A percentile compares a stretch with the other conserved stretches of the same genome.
phyloP scores from a whole-genome alignment of 2,797 vertebrate genomes.

The Cyprinella venusta region DNA sequence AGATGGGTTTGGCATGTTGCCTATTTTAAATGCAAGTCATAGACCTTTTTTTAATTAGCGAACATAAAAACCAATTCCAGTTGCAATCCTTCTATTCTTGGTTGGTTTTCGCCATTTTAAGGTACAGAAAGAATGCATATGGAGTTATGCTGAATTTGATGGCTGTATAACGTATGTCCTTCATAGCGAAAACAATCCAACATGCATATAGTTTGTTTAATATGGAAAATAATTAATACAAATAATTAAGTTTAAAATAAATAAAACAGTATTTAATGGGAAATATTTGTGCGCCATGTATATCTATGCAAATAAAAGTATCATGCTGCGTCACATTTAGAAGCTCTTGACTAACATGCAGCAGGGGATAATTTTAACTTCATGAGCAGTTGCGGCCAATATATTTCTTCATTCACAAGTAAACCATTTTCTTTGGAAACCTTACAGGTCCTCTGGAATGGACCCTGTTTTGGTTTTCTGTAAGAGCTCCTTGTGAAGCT shows the following conservation, averaged over 20 bases:
- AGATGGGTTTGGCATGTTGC: slow-evolving; percentile 18
- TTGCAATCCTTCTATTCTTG: not conserved
- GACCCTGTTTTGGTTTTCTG: slow-evolving; percentile 30
- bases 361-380: not conserved
- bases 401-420: slow-evolving; percentile 20
- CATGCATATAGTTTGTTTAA: not conserved
- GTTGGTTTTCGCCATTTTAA: not conserved
- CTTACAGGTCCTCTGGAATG: slow-evolving; percentile 24
- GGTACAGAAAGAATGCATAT: not conserved
- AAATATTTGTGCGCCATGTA: not conserved
- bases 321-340: not conserved
- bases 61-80: not conserved
- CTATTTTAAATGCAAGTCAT: slow-evolving; percentile 13
- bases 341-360: not conserved
- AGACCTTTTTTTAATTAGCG: slow-evolving; percentile 10
- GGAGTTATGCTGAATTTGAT: not conserved
- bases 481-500: slow-evolving; percentile 16
- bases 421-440: slow-evolving; percentile 35
- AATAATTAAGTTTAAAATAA: not conserved
- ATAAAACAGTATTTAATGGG: not conserved
- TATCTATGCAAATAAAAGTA: not conserved
- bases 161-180: not conserved
- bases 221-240: not conserved
- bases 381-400: slow-evolving; percentile 1
- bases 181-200: too few relatives aligned